Conservation (phyloP, 2,797 vertebrate genomes). For the Coendou prehensilis region DNA sequence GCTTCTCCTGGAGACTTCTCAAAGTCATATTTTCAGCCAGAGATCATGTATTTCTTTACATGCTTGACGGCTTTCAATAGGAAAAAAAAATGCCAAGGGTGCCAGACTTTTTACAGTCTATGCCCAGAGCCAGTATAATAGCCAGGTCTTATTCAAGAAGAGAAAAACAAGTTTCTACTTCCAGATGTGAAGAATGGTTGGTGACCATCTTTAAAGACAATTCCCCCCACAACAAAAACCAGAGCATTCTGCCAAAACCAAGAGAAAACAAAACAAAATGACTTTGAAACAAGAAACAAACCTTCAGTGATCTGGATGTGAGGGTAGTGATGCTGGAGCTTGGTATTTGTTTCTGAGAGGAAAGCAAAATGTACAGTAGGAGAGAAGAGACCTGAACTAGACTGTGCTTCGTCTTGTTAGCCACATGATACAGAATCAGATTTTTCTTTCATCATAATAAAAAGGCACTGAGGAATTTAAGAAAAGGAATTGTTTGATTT, state of each 20-base stretch:
- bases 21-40: not conserved
- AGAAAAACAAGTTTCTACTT: not conserved
- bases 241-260: not conserved
- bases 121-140: not conserved
- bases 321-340: not conserved
- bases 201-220: not conserved
- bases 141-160: not conserved
- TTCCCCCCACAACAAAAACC: not conserved
- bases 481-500: constrained; percentile 18
- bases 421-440: not conserved
- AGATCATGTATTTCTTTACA: not conserved
- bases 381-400: not conserved
- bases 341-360: not conserved
- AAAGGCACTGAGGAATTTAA: not conserved
- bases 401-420: not conserved
- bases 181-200: not conserved
- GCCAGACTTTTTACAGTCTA: not conserved
- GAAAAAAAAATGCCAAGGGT: not conserved
- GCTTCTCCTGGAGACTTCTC: not conserved
- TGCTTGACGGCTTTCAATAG: not conserved
- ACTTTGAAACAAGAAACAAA: not conserved
- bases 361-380: not conserved
- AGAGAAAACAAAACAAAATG: not conserved
- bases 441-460: not conserved
- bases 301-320: not conserved